Percentiles rank a stretch among this genome's conserved stretches.
These are phyloP conservation scores for Mesorhabditis belari DNA, from an alignment of 2,888 invertebrate genomes.

Conservation along the genomic window DNA sequence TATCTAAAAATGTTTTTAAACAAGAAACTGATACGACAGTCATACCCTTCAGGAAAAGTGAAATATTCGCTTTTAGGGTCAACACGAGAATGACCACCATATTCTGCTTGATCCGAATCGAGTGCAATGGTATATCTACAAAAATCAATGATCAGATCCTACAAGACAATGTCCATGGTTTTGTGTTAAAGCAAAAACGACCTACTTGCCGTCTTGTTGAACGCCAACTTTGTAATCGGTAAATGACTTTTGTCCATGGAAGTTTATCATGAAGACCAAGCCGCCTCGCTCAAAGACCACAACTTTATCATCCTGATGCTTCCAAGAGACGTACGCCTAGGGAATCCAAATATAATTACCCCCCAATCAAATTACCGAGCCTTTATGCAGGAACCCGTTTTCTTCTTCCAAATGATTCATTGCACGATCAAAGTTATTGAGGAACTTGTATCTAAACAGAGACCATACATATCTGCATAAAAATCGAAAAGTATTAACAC, in stretches of 20 bases:
- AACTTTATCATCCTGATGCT: constrained; percentile 90
- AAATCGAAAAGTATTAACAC: too few species aligned
- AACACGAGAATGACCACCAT: constrained; percentile 73
- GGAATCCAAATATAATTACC: background rate
- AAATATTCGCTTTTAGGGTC: constrained; percentile 60
- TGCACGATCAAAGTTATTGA: constrained; percentile 84
- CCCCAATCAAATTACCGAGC: constrained; percentile 62
- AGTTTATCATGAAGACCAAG: constrained; percentile 88
- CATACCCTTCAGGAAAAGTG: constrained; percentile 67
- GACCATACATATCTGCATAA: too few species aligned
- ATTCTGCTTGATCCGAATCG: constrained; percentile 70
- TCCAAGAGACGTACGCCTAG: constrained; percentile 82
- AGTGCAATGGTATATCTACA: constrained; percentile 70
- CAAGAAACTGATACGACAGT: constrained; percentile 42
- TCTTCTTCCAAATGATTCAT: constrained; percentile 81
- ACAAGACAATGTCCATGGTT: too few species aligned
- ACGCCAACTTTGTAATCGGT: constrained; percentile 86
- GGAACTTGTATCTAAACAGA: constrained; percentile 74
- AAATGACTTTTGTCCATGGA: constrained; percentile 83
- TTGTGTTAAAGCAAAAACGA: background rate
- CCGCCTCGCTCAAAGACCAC: constrained; percentile 86
- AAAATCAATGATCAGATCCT: too few species aligned
- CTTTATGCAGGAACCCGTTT: constrained; percentile 74
- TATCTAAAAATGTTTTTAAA: constrained; percentile 63
- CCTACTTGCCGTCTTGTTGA: constrained; percentile 69